A percentile compares a stretch with the other conserved stretches of the same genome.
These are phyloP conservation scores for Tetanocera ferruginea DNA, from an alignment of 2,888 invertebrate genomes.

Conservation along the genomic window DNA sequence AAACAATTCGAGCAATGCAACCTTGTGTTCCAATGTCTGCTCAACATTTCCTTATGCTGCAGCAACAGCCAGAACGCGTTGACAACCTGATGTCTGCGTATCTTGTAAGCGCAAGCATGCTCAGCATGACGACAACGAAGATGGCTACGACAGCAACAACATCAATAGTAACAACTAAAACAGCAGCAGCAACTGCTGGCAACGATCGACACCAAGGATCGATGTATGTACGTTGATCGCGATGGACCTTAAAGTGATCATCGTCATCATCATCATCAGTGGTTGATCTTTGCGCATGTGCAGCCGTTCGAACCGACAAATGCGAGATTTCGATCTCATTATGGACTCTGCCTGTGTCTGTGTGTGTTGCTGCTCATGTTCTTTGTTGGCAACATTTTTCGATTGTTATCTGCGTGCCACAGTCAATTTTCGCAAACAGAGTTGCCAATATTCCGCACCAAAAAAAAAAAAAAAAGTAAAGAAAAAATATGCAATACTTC, in stretches of 20 bases:
- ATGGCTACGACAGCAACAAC: slow-evolving; percentile 14
- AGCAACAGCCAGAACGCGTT: slow-evolving; percentile 17
- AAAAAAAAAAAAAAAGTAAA: background rate
- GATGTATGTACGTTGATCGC: slow-evolving; percentile 22
- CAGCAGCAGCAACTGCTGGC: background rate
- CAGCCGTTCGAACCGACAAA: slow-evolving; percentile 10
- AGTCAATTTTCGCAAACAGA: background rate
- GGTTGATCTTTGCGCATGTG: slow-evolving; percentile 33
- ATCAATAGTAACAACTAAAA: background rate
- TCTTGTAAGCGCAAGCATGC: slow-evolving; percentile 32
- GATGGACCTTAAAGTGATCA: slow-evolving; percentile 8
- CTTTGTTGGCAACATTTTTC: slow-evolving; percentile 21
- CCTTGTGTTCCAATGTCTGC: too few relatives aligned
- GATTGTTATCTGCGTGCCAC: slow-evolving; percentile 17
- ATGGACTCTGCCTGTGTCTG: background rate
- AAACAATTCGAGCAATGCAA: too few relatives aligned
- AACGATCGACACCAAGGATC: slow-evolving; percentile 22
- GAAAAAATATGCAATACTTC: background rate
- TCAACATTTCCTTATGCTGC: too few relatives aligned
- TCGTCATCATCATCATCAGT: background rate
- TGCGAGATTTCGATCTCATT: slow-evolving; percentile 24
- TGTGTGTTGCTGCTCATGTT: slow-evolving; percentile 30
- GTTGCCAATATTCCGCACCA: slow-evolving; percentile 1
- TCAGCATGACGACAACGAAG: slow-evolving; percentile 14
- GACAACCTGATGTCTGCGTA: slow-evolving; percentile 27